A percentile compares a stretch with the other conserved stretches of the same genome.
Conservation (phyloP, 2,797 vertebrate species). For the Chelon auratus region DNA sequence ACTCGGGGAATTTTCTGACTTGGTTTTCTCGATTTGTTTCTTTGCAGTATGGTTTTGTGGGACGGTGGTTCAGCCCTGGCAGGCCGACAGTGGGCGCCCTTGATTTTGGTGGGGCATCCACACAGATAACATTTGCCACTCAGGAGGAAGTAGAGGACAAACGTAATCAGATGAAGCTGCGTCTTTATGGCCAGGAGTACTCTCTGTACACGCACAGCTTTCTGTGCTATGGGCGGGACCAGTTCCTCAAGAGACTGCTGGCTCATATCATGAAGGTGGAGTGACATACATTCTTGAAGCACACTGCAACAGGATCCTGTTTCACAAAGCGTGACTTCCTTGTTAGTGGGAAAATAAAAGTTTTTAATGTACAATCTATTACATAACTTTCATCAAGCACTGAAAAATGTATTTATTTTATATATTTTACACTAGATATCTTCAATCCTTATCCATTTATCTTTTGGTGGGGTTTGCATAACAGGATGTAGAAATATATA, state of each 20-base stretch:
- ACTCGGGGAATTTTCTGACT: not conserved
- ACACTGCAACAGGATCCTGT: too few relatives aligned
- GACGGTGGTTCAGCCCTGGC: slow-evolving; percentile 86
- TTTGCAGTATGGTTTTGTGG: slow-evolving; percentile 88
- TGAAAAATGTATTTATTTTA: too few relatives aligned
- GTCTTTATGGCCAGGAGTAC: slow-evolving; percentile 87
- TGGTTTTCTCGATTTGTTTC: slow-evolving; percentile 7
- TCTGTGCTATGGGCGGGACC: slow-evolving; percentile 88
- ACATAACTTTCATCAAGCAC: too few relatives aligned
- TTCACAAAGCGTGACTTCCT: too few relatives aligned
- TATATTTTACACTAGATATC: too few relatives aligned
- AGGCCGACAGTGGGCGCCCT: slow-evolving; percentile 86
- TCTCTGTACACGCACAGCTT: slow-evolving; percentile 91
- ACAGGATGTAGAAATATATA: too few relatives aligned
- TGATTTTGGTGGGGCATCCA: slow-evolving; percentile 91
- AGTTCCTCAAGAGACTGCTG: slow-evolving; percentile 81
- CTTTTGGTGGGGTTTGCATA: too few relatives aligned
- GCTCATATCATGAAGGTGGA: slow-evolving; percentile 79
- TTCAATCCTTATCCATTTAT: too few relatives aligned
- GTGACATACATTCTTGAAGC: not conserved
- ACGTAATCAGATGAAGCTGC: slow-evolving; percentile 75
- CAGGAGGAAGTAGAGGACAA: slow-evolving; percentile 74
- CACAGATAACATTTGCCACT: slow-evolving; percentile 90
- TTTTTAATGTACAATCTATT: too few relatives aligned
- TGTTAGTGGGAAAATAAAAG: too few relatives aligned